A percentile compares a stretch with the other conserved stretches of the same genome.
phyloP scores from a whole-genome alignment of 2,888 invertebrate genomes.

The Agrotis puta region DNA sequence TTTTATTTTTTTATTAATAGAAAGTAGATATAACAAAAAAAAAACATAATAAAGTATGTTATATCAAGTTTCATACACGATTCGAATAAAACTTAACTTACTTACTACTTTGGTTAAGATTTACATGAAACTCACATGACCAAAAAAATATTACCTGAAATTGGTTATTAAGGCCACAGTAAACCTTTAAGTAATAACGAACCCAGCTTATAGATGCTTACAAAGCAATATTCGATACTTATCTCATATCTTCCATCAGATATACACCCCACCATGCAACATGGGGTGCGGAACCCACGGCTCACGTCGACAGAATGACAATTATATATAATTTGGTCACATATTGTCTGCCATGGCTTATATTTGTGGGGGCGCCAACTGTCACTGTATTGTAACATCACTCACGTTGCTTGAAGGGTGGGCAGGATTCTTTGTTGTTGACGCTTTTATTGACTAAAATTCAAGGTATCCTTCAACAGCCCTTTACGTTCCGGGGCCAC shows the following conservation, averaged over 20 bases:
- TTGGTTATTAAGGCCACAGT: neutral
- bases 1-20: no score
- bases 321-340: slow-evolving; percentile 57
- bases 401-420: slow-evolving; percentile 39
- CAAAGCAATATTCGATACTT: slow-evolving; percentile 23
- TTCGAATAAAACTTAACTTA: no score
- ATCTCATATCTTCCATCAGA: slow-evolving; percentile 24
- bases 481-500: no score
- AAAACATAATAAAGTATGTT: no score
- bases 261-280: slow-evolving; percentile 32
- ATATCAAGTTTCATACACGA: no score
- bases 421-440: neutral
- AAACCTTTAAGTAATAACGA: neutral
- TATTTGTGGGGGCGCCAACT: slow-evolving; percentile 32
- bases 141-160: no score
- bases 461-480: no score
- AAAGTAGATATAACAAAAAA: no score
- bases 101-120: no score
- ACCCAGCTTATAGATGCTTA: no score
- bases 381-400: slow-evolving; percentile 45
- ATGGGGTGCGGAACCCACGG: slow-evolving; percentile 28
- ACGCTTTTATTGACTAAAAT: no score
- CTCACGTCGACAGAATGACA: slow-evolving; percentile 58
- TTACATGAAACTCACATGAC: no score
- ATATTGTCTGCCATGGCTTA: slow-evolving; percentile 38